Base-by-base conservation (phyloP, 2,888 invertebrate genomes). In the Apamea epomidion region DNA sequence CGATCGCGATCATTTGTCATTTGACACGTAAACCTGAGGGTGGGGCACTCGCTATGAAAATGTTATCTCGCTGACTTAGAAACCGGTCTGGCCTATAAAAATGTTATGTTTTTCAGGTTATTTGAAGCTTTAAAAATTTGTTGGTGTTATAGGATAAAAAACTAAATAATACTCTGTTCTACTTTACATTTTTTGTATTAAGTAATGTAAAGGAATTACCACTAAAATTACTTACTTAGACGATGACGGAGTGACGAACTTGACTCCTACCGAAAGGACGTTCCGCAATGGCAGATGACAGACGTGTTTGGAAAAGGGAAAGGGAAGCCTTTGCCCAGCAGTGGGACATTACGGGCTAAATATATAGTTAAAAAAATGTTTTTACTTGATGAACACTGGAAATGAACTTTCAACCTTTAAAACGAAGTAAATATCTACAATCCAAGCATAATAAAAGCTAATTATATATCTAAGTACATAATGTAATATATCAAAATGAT, bases 21-120 rank as follows among this genome's bases (percentile, higher is more conserved):
- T 75, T 71, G 75, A 76, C 87, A 90, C 87, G 85, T 88, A 87
- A 82, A 83, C 86, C 84, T 73, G 45, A 80, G 85, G 84, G 87
- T 81, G 89, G 86, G 89, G 85, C 81, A 58, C 45, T 8, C 42
- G 65, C 74, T 82, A 77, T 83, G 84, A 83, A 87, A 90, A 85
- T 83, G 69, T 65, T 83, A 76, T 74, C 42, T 78, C 37, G 48
- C 8, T n/a, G 71, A 42, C 79, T 70, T 58, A n/a, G 37, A 75
- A 71, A 76, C 80, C 2, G 54, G 48, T n/a, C 21, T 64, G 16
- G 12, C 16, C 14, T 74, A 37, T 70, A n/a, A 7, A 62, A 21
- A 16, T 51, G 0, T 37, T 25, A 62, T 71, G n/a, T 14, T 42
- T 83, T 87, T 84, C 78, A 85, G 65, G 42, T 14, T 42, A 37